Percentiles rank a stretch among this genome's conserved stretches.
Evolutionary conservation across 23 tunicate species (phyloP).

Genomic region (Phallusia fumigata): DNA sequence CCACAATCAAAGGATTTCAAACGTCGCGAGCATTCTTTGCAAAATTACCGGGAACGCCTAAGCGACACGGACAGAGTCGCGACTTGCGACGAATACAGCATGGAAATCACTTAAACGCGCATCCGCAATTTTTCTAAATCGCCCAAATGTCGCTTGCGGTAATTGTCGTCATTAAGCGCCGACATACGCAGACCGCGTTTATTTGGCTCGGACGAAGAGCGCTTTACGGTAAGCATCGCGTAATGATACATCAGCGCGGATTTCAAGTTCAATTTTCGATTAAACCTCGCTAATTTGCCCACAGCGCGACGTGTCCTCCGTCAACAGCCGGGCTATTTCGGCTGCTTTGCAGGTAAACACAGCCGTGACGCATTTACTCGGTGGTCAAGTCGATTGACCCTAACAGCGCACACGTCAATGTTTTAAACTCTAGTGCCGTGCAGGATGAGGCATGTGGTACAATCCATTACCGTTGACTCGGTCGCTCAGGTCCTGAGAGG

Average conservation of each 20-base stretch:
- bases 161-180: slow-evolving; percentile 9
- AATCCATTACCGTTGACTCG: no score
- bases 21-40: neutral
- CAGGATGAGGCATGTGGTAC: no score
- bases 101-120: neutral
- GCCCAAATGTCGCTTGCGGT: neutral
- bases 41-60: neutral
- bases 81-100: neutral
- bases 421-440: no score
- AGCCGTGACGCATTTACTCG: neutral
- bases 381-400: no score
- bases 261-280: neutral
- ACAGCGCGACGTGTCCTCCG: neutral
- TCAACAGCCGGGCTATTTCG: neutral
- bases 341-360: slow-evolving; percentile 1
- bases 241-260: neutral
- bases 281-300: neutral
- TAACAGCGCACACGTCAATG: no score
- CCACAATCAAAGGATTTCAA: no score
- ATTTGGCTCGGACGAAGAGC: neutral
- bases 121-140: slow-evolving; percentile 8
- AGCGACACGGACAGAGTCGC: neutral
- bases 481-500: no score
- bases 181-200: neutral
- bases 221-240: neutral